Conservation (phyloP, 30 jellyfish, hydroid and myxozoan species). For the Calvadosia cruxmelitensis region DNA sequence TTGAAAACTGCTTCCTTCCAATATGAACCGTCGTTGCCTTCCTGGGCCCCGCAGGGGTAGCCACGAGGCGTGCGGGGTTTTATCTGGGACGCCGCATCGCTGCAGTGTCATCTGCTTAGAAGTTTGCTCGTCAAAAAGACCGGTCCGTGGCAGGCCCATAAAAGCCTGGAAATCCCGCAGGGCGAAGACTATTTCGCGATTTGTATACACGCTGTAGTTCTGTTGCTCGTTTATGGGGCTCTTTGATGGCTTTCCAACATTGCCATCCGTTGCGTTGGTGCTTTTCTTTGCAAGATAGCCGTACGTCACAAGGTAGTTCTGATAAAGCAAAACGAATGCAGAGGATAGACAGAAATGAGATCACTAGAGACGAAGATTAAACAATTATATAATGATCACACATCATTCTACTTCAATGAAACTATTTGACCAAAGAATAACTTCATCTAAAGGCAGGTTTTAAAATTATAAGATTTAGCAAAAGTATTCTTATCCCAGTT, state of each 20-base stretch:
- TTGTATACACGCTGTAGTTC: slow-evolving; percentile 1
- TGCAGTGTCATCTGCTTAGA: slow-evolving; percentile 17
- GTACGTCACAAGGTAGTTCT: slow-evolving; percentile 37
- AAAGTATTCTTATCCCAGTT: too few species aligned
- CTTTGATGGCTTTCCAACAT: too few species aligned
- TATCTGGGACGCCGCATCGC: slow-evolving; percentile 63
- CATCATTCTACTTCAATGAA: too few species aligned
- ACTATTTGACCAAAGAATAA: too few species aligned
- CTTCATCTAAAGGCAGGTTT: too few species aligned
- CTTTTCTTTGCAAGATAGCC: slow-evolving; percentile 44
- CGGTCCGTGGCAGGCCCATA: slow-evolving; percentile 51
- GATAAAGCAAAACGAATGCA: too few species aligned
- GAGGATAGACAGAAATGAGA: too few species aligned
- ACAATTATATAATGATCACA: too few species aligned
- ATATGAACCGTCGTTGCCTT: slow-evolving; percentile 28
- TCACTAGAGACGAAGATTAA: too few species aligned
- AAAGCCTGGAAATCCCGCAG: slow-evolving; percentile 52
- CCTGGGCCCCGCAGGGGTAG: slow-evolving; percentile 15
- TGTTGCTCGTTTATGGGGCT: neutral
- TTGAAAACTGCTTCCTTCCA: slow-evolving; percentile 30
- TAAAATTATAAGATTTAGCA: too few species aligned
- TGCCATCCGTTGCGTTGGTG: too few species aligned
- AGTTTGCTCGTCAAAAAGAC: slow-evolving; percentile 40
- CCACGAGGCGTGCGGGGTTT: slow-evolving; percentile 62
- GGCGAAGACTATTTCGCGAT: slow-evolving; percentile 39